Evolutionary conservation across 2,888 invertebrate genomes (phyloP), one percentile per base, ranked within the genome.

Genomic region (Clivina fossor): DNA sequence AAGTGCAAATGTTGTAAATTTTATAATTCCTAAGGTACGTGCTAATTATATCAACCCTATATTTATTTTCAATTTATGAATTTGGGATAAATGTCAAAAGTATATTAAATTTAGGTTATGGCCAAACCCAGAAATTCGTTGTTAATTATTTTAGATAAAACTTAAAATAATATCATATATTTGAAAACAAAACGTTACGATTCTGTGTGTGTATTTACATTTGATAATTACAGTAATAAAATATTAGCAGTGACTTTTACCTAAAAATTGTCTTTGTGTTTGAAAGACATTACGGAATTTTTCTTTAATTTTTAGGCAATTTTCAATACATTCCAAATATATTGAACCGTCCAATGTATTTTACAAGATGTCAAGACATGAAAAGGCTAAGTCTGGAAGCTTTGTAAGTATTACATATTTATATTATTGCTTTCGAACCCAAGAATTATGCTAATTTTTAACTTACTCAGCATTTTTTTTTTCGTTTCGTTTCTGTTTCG

Each of bases 361-460:
- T 18, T 30, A 4, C 18, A 79, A 73, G 68, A 82, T 81, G 80
- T 80, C 82, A 65, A 78, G 82, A 69, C 79, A 82, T 71, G 82
- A 82, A 72, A 82, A 81, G 75, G 78, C 78, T 57, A 82, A 81
- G 69, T 81, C 81, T 60, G 81, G 72, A 59, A 69, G 80, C 74
- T 81, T 82, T 78, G 82, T 82, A 69, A 82, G 82, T 82, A 75
- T 43, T 40, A 43, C n/a, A 28, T 19, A n/a, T 2, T 19, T 18
- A 1, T 22, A 9, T 22, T 13, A 43, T 13, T 8, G 2, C n/a
- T 22, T n/a, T n/a, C n/a, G n/a, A n/a, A n/a, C n/a, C n/a, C n/a
- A n/a, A n/a, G n/a, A n/a, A n/a, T n/a, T n/a, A n/a, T n/a, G 9
- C 18, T 19, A 11, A 24, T 5, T 19, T 22, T 9, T 22, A n/a